These are phyloP conservation scores for Melangyna quadrimaculata DNA, from an alignment of 2,888 invertebrate genomes.

Conservation along the genomic window DNA sequence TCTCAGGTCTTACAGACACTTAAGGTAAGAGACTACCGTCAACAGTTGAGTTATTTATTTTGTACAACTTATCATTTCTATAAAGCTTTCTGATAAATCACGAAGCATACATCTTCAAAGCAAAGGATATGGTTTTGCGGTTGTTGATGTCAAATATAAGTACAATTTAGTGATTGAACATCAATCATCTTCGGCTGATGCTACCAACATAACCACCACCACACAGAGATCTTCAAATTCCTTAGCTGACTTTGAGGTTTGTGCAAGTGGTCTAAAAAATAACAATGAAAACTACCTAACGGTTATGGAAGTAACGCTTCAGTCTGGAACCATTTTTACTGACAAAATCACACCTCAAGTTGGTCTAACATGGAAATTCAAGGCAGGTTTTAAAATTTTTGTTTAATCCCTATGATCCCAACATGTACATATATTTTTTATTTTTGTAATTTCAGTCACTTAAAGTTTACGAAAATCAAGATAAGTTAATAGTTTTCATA, in stretches of 20 bases:
- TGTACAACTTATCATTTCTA: background rate
- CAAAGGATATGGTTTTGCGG: conserved; percentile 31
- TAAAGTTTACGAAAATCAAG: background rate
- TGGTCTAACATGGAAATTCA: conserved; percentile 2
- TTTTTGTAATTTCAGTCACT: background rate
- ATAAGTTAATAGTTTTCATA: background rate
- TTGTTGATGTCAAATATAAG: conserved; percentile 24
- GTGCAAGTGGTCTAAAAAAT: background rate
- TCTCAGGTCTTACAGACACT: conserved; percentile 90
- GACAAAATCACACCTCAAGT: background rate
- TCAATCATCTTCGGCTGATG: background rate
- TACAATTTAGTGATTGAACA: conserved; percentile 8
- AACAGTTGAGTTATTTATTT: background rate
- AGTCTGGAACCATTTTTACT: conserved; percentile 31
- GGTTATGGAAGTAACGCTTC: conserved; percentile 34
- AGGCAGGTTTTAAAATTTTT: background rate
- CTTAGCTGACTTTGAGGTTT: background rate
- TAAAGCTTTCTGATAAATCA: background rate
- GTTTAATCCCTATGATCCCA: no score
- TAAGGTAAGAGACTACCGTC: conserved; percentile 84
- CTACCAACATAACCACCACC: conserved; percentile 10
- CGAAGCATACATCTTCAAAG: conserved; percentile 10
- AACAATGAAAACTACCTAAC: background rate
- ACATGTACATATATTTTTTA: background rate
- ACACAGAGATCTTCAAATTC: background rate